These are phyloP conservation scores for Saturnia pavonia DNA, from an alignment of 2,888 invertebrate species.

Conservation along the genomic window DNA sequence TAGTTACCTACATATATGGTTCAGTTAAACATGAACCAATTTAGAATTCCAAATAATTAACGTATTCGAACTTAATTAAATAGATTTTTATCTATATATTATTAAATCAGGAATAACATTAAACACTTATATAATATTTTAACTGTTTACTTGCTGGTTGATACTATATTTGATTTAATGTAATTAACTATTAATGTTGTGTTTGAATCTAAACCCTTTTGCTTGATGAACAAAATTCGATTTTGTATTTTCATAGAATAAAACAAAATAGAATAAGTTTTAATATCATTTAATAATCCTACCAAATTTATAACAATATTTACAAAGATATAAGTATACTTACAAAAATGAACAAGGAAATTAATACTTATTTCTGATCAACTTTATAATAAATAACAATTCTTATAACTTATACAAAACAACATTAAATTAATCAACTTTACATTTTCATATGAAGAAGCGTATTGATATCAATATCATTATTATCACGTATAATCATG, in stretches of 20 bases:
- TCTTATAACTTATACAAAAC: constrained; percentile 39
- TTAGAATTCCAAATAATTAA: neutral
- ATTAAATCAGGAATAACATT: neutral
- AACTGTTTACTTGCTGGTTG: neutral
- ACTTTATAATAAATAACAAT: constrained; percentile 72
- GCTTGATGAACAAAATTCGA: neutral
- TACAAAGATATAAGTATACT: constrained; percentile 55
- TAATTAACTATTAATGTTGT: neutral
- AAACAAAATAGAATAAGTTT: constrained; percentile 30
- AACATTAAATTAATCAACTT: constrained; percentile 26
- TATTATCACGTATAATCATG: neutral
- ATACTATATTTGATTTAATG: neutral
- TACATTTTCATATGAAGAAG: neutral
- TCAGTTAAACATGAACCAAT: too few species aligned
- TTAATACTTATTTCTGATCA: constrained; percentile 49
- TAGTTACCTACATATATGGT: too few species aligned
- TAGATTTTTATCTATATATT: too few species aligned
- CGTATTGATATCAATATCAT: neutral
- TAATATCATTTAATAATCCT: constrained; percentile 59
- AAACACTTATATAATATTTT: neutral
- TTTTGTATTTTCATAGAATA: constrained; percentile 25
- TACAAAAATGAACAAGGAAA: constrained; percentile 53
- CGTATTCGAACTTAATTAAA: neutral
- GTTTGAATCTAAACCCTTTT: neutral
- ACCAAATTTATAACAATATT: constrained; percentile 69